Evolutionary conservation across 2,113 vertebrate species (phyloP), one percentile per base, ranked within the genome.

Genomic region (Apaloderma vittatum): DNA sequence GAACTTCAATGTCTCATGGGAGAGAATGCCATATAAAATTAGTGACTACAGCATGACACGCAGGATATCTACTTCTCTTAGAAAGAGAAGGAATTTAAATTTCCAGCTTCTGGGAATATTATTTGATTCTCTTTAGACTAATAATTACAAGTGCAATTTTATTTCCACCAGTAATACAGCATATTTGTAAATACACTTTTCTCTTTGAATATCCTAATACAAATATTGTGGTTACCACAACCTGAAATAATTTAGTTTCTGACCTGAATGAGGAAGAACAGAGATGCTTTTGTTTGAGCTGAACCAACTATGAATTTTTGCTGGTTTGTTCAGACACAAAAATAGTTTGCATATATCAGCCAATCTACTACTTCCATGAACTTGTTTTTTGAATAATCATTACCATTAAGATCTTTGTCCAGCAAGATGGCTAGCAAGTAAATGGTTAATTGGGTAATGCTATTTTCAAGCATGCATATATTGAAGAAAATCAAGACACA

Each of bases 221-320:
- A 92, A 90, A 82, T 58, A 63, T 70, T 29, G 61, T 13, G 5
- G 26, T 40, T 73, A 93, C 29, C 45, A 91, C 34, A 94, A 90
- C 29, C 81, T 54, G 52, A 79, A 82, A 76, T 86, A 94, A 93
- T 90, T 77, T 73, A 27, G 58, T 88, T 94, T 96, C 68, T 92
- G 37, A 66, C 74, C 66, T 54, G 48, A 91, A 80, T 80, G 67
- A 94, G 37, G 55, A 80, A 94, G 85, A 90, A 37, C 67, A 95
- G 87, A 84, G 24, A 82, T 1, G 3, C 29, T 84, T 91, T 88
- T 86, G 88, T 94, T 93, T 95, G 58, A 79, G 92, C 82, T 86
- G 78, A 86, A 72, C 12, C 30, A 94, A 68, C 83, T 88, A 76
- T 2, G 8, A 13, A 19, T 71, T 90, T 70, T 57, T 77, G 27